Percentiles rank a stretch among this genome's conserved stretches.
These are phyloP conservation scores for Cephus pulcher DNA, from an alignment of 2,888 invertebrate species.

Conservation along the genomic window DNA sequence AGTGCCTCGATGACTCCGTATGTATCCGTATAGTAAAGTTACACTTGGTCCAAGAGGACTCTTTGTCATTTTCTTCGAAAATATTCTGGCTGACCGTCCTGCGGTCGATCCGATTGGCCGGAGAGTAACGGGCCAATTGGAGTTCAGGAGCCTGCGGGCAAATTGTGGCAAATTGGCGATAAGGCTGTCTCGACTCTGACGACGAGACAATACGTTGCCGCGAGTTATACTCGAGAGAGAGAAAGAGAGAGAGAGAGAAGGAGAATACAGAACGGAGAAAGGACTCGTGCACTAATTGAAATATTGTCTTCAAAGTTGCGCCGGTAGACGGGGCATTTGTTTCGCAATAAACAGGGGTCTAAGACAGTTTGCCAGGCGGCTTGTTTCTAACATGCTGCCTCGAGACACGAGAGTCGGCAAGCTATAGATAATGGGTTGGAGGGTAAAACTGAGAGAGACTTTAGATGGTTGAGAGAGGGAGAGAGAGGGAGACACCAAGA, in stretches of 20 bases:
- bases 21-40: not conserved
- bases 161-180: not conserved
- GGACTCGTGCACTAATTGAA: conserved; percentile 13
- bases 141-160: not conserved
- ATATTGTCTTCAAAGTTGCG: conserved; percentile 15
- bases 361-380: conserved; percentile 19
- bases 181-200: not conserved
- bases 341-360: conserved; percentile 22
- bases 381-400: conserved; percentile 18
- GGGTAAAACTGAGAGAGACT: not conserved
- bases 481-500: conserved; percentile 23
- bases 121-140: not conserved
- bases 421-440: not conserved
- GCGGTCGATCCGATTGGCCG: not conserved
- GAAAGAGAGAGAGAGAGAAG: not conserved
- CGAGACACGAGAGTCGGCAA: not conserved
- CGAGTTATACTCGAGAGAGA: not conserved
- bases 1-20: not conserved
- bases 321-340: conserved; percentile 13
- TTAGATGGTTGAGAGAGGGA: conserved; percentile 22
- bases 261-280: conserved; percentile 3
- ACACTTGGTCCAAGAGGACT: not conserved
- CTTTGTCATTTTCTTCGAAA: not conserved
- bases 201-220: not conserved
- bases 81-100: not conserved